phyloP scores from a whole-genome alignment of 1,140 invertebrate species.

The Ceratitis capitata region DNA sequence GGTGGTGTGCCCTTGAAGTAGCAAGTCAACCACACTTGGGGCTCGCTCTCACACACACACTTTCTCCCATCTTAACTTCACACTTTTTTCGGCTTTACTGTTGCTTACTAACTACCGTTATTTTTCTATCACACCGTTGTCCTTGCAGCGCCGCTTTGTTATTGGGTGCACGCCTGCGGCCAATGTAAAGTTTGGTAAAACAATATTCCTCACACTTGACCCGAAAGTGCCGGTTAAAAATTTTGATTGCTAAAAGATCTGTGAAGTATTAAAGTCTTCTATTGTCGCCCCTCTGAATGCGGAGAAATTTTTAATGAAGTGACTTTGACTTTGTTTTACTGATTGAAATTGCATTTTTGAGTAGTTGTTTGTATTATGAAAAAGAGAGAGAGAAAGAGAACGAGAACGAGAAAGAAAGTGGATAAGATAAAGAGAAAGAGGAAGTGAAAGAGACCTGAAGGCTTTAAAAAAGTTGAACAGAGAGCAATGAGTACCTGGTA shows the following conservation, averaged over 20 bases:
- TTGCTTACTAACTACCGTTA: background rate
- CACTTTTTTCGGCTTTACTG: too few relatives aligned
- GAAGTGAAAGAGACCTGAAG: too few relatives aligned
- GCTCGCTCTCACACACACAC: background rate
- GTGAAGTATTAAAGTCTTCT: background rate
- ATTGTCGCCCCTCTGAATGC: background rate
- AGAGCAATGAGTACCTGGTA: too few relatives aligned
- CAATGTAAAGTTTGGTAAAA: background rate
- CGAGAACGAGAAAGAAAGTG: too few relatives aligned
- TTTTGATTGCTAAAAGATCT: background rate
- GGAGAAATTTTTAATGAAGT: background rate
- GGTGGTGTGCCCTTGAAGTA: background rate
- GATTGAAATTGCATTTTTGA: slow-evolving; percentile 34
- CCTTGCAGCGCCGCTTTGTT: background rate
- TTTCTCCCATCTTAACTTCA: background rate
- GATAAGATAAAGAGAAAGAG: too few relatives aligned
- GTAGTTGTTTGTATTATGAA: background rate
- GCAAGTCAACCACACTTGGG: background rate
- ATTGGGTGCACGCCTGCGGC: background rate
- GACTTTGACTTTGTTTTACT: slow-evolving; percentile 9
- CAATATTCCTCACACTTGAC: background rate
- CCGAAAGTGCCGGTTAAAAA: background rate
- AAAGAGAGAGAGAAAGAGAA: background rate
- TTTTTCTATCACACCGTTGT: background rate
- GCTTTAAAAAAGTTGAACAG: too few relatives aligned